phyloP scores from a whole-genome alignment of 2,888 invertebrate species.

The Dicranocentrus wangi region DNA sequence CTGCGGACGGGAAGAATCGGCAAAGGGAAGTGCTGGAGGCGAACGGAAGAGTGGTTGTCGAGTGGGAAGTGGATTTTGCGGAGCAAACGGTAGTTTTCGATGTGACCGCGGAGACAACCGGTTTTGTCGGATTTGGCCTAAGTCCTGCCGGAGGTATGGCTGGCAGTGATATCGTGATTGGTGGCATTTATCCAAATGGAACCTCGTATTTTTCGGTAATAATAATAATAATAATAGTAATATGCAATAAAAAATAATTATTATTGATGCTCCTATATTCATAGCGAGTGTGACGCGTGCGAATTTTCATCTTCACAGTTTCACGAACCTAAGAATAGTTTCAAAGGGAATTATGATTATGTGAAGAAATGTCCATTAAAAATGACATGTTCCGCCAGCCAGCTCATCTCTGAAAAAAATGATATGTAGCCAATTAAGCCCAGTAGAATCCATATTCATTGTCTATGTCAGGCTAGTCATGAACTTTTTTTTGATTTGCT shows the following conservation, averaged over 20 bases:
- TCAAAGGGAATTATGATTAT: neutral
- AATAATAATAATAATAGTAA: no score
- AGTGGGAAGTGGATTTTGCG: constrained; percentile 66
- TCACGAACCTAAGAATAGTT: no score
- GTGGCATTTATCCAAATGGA: constrained; percentile 68
- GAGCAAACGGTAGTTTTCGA: constrained; percentile 61
- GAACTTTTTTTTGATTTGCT: constrained; percentile 39
- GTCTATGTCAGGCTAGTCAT: constrained; percentile 38
- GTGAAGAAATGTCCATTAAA: neutral
- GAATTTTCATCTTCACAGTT: no score
- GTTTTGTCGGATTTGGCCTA: constrained; percentile 69
- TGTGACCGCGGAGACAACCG: constrained; percentile 64
- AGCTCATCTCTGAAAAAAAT: neutral
- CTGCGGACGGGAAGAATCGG: constrained; percentile 20
- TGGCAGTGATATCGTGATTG: constrained; percentile 66
- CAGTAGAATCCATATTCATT: constrained; percentile 19
- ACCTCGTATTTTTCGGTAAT: constrained; percentile 67
- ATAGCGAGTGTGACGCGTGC: neutral
- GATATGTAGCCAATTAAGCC: constrained; percentile 52
- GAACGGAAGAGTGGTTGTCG: constrained; percentile 66
- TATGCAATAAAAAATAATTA: constrained; percentile 1
- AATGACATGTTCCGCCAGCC: no score
- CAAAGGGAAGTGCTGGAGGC: constrained; percentile 65
- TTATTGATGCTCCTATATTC: constrained; percentile 14
- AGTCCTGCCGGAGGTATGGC: constrained; percentile 67